phyloP scores from a whole-genome alignment of 2,888 invertebrate species.

The Tachina lurida region DNA sequence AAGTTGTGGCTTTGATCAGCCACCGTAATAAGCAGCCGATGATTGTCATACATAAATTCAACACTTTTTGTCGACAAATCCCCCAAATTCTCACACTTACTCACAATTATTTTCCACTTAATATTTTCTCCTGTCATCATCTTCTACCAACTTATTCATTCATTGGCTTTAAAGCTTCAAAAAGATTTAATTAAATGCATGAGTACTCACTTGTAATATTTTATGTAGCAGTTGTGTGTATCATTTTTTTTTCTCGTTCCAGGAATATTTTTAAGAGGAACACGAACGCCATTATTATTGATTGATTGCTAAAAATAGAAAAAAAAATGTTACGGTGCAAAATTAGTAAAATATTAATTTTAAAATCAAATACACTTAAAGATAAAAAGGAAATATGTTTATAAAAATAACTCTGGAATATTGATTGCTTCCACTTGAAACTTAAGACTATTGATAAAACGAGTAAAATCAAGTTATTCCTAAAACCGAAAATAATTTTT shows the following conservation, averaged over 20 bases:
- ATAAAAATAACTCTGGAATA: no score
- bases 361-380: background rate
- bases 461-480: no score
- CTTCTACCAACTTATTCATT: constrained; percentile 41
- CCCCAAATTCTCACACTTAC: constrained; percentile 48
- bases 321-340: background rate
- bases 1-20: constrained; percentile 60
- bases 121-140: constrained; percentile 27
- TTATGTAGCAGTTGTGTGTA: constrained; percentile 17
- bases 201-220: constrained; percentile 56
- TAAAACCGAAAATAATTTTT: no score
- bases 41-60: constrained; percentile 59
- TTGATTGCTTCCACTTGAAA: no score
- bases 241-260: constrained; percentile 30
- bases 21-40: constrained; percentile 64
- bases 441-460: no score
- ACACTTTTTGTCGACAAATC: constrained; percentile 61
- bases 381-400: no score
- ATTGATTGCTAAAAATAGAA: constrained; percentile 27
- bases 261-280: constrained; percentile 4
- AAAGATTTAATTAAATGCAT: constrained; percentile 63
- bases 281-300: constrained; percentile 35
- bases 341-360: background rate
- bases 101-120: constrained; percentile 11
- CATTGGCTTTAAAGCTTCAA: constrained; percentile 65